Conservation (phyloP, 2,888 invertebrate genomes). For the Mantis religiosa region DNA sequence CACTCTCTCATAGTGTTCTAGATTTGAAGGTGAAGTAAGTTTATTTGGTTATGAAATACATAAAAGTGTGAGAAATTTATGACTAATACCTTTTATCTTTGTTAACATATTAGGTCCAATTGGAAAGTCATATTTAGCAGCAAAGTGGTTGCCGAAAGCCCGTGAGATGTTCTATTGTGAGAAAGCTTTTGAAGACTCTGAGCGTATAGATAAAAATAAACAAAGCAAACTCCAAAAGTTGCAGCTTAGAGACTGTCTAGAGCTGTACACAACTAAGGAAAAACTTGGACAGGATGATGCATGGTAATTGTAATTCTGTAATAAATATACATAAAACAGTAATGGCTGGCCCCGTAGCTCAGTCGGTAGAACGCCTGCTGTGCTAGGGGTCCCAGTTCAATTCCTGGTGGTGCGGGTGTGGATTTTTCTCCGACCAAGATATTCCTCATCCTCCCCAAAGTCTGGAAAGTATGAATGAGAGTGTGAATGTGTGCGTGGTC, state of each 20-base stretch:
- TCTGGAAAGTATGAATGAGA: no score
- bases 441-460: no score
- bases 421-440: no score
- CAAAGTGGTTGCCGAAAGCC: neutral
- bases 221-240: neutral
- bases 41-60: neutral
- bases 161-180: neutral
- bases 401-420: no score
- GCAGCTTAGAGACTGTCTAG: conserved; percentile 50
- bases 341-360: no score
- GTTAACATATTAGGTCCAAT: neutral
- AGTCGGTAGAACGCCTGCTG: no score
- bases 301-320: conserved; percentile 36
- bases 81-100: neutral
- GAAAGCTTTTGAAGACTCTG: neutral
- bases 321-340: neutral
- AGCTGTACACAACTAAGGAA: conserved; percentile 52
- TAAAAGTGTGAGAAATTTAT: neutral
- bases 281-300: conserved; percentile 53
- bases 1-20: no score
- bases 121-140: neutral
- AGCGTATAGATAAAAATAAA: neutral
- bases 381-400: no score
- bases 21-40: neutral
- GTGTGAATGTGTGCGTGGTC: no score